These are phyloP conservation scores for Octopus sinensis DNA, from an alignment of 1,140 invertebrate genomes.

Conservation along the genomic window DNA sequence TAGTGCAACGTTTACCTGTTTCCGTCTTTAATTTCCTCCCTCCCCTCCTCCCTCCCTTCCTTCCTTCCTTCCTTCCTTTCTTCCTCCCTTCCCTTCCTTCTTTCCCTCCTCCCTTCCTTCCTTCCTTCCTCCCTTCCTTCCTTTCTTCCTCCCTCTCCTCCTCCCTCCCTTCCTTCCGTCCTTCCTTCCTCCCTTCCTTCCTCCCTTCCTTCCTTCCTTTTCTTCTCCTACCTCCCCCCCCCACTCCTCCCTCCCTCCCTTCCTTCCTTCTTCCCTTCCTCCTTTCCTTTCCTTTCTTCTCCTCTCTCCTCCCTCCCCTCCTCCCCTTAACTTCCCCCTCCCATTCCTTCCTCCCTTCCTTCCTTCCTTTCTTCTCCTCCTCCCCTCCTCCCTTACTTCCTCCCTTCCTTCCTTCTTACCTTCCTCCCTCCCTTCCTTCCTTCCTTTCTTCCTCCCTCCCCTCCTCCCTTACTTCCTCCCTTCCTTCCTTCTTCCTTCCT, in stretches of 20 bases:
- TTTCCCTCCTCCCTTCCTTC: neutral
- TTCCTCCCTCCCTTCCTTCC: neutral
- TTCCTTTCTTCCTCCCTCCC: neutral
- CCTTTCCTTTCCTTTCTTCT: neutral
- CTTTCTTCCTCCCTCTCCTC: neutral
- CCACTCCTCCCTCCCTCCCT: neutral
- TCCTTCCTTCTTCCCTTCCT: neutral
- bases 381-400: neutral
- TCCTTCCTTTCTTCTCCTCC: neutral
- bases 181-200: neutral
- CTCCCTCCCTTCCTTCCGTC: neutral
- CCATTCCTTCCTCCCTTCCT: neutral
- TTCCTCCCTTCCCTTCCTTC: neutral
- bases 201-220: neutral
- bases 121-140: neutral
- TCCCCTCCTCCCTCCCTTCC: neutral
- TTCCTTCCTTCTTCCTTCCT: neutral
- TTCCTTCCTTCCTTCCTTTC: neutral
- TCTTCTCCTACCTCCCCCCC: neutral
- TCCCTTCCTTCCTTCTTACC: neutral
- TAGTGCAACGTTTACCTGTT: no score
- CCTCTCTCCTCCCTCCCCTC: neutral
- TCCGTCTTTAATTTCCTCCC: no score
- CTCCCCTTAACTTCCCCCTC: neutral
- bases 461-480: neutral